Evolutionary conservation across 2,888 invertebrate genomes (phyloP).

Genomic region (Gonocerus acuteangulatus): DNA sequence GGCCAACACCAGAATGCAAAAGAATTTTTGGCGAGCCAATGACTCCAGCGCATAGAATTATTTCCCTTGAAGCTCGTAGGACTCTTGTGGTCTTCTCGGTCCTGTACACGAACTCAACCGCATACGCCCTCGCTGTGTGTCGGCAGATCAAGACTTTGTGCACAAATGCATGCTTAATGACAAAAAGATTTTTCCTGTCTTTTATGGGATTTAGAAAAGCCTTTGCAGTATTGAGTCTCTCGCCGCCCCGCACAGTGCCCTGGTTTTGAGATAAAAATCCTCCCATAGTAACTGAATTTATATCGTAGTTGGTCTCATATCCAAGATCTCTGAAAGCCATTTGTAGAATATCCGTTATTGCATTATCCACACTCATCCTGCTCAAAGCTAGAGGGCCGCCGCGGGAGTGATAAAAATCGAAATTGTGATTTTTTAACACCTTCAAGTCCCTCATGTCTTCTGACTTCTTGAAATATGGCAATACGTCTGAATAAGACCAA

Average conservation of each 20-base stretch:
- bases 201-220: conserved; percentile 56
- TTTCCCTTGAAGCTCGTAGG: conserved; percentile 30
- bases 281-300: conserved; percentile 26
- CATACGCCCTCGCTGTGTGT: conserved; percentile 50
- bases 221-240: conserved; percentile 56
- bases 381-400: conserved; percentile 28
- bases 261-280: conserved; percentile 35
- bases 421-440: conserved; percentile 5
- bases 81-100: conserved; percentile 17
- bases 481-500: conserved; percentile 52
- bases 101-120: conserved; percentile 47
- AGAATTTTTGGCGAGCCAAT: conserved; percentile 30
- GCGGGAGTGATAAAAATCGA: conserved; percentile 23
- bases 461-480: conserved; percentile 45
- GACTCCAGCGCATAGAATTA: conserved; percentile 32
- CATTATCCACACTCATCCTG: conserved; percentile 18
- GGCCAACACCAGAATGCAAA: conserved; percentile 32
- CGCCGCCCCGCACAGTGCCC: conserved; percentile 55
- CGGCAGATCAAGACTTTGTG: conserved; percentile 52
- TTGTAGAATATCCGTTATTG: conserved; percentile 11
- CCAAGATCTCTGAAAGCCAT: conserved; percentile 29
- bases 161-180: conserved; percentile 53
- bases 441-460: conserved; percentile 38
- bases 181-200: conserved; percentile 53
- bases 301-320: conserved; percentile 26